Evolutionary conservation across 2,113 vertebrate genomes (phyloP).

Genomic region (Hippocampus mohnikei): DNA sequence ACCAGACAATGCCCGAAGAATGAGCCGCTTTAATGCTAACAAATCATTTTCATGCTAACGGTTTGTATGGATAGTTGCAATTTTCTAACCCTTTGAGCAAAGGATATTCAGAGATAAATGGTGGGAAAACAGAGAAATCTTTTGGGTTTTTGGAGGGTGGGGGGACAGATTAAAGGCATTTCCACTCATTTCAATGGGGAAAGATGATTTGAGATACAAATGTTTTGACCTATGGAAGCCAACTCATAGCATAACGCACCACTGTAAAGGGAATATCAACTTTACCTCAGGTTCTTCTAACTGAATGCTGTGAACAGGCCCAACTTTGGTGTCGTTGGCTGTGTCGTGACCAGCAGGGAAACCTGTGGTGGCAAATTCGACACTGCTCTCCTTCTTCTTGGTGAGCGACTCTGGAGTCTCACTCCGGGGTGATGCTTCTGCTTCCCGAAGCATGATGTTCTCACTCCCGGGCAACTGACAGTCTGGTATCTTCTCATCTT

Average conservation of each 20-base stretch:
- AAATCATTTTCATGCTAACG: too few relatives aligned
- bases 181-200: too few relatives aligned
- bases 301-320: not conserved
- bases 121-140: too few relatives aligned
- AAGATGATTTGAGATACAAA: too few relatives aligned
- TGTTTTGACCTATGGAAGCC: too few relatives aligned
- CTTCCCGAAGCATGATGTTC: constrained; percentile 6
- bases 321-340: not conserved
- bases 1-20: too few relatives aligned
- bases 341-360: not conserved
- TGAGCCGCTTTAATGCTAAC: too few relatives aligned
- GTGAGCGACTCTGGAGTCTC: constrained; percentile 11
- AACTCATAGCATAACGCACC: not conserved
- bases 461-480: not conserved
- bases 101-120: too few relatives aligned
- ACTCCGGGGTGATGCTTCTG: not conserved
- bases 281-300: constrained; percentile 18
- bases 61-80: too few relatives aligned
- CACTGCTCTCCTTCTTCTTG: constrained; percentile 17
- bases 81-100: too few relatives aligned
- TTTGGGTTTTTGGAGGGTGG: too few relatives aligned
- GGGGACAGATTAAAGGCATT: too few relatives aligned
- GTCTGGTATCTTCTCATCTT: constrained; percentile 20
- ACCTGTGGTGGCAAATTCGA: not conserved
- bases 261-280: constrained; percentile 20